Evolutionary conservation across 2,888 invertebrate genomes (phyloP), one percentile per base, ranked within the genome.

Genomic region (Gisinianus flammeolus): DNA sequence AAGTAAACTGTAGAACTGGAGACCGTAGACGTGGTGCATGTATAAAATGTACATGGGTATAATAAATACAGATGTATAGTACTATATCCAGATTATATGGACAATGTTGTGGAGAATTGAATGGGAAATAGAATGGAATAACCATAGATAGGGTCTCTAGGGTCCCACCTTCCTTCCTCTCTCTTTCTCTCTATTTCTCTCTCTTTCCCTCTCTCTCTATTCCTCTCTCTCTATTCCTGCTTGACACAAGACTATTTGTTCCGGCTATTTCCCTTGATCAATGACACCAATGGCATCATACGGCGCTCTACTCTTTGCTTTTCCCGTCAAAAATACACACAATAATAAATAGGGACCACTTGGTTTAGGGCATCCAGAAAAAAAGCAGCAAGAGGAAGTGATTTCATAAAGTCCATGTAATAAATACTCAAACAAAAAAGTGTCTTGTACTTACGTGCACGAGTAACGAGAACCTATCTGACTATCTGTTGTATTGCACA

Each of bases 201-300:
- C 72, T 22, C n/a, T n/a, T n/a, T n/a, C n/a, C 58, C 58, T 58
- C 22, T 22, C 3, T n/a, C 58, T 58, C n/a, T 22, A 66, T 66
- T 19, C 33, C 33, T 26, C 16, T 26, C 22, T 26, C 8, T 71
- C 28, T 54, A 58, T 33, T 72, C 52, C 30, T 30, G 69, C 70
- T 72, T 77, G 77, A 82, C 81, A 82, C 78, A 79, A 81, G 73
- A 79, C 81, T 66, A 85, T 85, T 85, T 80, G 85, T 85, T 85
- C 85, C 85, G 83, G 82, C 82, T 82, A 84, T 84, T 85, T 85
- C 83, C 81, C 78, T 83, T 84, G 85, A 85, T 85, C 85, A 85
- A 85, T 85, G 62, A 28, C 26, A 62, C 16, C 44, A 44, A 44
- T 44, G 84, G 81, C 83, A 82, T 77, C 67, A 77, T 33, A 79